These are phyloP conservation scores for Gallinago media DNA, from an alignment of 2,113 vertebrate species.

Conservation along the genomic window DNA sequence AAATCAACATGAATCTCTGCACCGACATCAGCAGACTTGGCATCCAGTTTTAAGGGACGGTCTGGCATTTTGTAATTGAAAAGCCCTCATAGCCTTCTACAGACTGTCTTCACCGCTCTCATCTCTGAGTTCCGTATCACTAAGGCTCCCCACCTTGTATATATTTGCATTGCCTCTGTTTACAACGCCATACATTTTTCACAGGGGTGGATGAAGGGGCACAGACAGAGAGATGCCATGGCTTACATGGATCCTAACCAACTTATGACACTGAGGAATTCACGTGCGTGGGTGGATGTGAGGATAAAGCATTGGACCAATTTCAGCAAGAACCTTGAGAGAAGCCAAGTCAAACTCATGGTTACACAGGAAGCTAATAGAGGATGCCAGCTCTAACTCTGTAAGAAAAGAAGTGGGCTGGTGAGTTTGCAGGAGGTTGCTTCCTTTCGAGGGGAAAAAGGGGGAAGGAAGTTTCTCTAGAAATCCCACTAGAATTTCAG, in stretches of 20 bases:
- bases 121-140: background rate
- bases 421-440: background rate
- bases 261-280: conserved; percentile 29
- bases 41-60: background rate
- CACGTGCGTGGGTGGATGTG: background rate
- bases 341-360: conserved; percentile 35
- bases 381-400: background rate
- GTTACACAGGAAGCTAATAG: background rate
- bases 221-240: background rate
- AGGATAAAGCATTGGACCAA: conserved; percentile 13
- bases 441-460: background rate
- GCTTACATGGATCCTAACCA: conserved; percentile 3
- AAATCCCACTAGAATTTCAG: conserved; percentile 2
- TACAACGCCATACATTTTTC: background rate
- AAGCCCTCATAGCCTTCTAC: background rate
- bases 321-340: conserved; percentile 1
- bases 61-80: background rate
- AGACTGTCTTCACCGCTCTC: background rate
- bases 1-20: background rate
- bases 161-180: background rate
- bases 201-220: background rate
- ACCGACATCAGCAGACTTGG: background rate
- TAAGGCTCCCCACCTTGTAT: background rate
- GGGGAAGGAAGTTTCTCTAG: background rate
- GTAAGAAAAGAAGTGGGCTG: background rate